Conservation (phyloP, 2,888 invertebrate genomes). For the Lithophane socia region DNA sequence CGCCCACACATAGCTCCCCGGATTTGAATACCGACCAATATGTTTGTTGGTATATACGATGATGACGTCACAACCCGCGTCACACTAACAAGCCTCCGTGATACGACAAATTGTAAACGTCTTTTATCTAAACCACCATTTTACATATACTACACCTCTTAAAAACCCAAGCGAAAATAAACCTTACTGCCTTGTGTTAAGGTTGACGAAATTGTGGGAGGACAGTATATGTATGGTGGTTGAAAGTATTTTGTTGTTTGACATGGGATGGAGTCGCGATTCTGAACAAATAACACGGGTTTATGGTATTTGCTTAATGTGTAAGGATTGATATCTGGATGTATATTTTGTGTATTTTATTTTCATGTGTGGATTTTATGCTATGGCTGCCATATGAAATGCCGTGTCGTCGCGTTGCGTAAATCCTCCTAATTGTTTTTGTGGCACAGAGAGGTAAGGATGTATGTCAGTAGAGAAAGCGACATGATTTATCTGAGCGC, state of each 20-base stretch:
- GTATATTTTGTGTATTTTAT: slow-evolving; percentile 41
- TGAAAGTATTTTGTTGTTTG: slow-evolving; percentile 66
- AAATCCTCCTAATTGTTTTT: neutral
- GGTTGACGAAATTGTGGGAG: neutral
- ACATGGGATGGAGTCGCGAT: slow-evolving; percentile 69
- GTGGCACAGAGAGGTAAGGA: too few relatives aligned
- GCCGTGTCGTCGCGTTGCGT: neutral
- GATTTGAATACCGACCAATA: slow-evolving; percentile 69
- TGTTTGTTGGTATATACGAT: slow-evolving; percentile 69
- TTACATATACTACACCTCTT: slow-evolving; percentile 35
- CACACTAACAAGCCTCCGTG: slow-evolving; percentile 76
- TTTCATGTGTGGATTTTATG: slow-evolving; percentile 13
- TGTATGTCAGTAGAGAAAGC: neutral
- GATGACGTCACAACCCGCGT: slow-evolving; percentile 77
- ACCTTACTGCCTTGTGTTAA: neutral
- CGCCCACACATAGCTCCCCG: slow-evolving; percentile 14
- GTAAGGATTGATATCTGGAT: slow-evolving; percentile 43
- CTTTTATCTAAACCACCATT: slow-evolving; percentile 70
- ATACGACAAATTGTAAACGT: slow-evolving; percentile 76
- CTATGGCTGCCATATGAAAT: slow-evolving; percentile 11
- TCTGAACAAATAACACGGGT: slow-evolving; percentile 65
- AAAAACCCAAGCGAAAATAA: slow-evolving; percentile 20
- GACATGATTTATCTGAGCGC: neutral
- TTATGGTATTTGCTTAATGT: slow-evolving; percentile 61
- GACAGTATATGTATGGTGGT: slow-evolving; percentile 35